phyloP scores from a whole-genome alignment of 2,113 vertebrate genomes.

The Lipophrys pholis region DNA sequence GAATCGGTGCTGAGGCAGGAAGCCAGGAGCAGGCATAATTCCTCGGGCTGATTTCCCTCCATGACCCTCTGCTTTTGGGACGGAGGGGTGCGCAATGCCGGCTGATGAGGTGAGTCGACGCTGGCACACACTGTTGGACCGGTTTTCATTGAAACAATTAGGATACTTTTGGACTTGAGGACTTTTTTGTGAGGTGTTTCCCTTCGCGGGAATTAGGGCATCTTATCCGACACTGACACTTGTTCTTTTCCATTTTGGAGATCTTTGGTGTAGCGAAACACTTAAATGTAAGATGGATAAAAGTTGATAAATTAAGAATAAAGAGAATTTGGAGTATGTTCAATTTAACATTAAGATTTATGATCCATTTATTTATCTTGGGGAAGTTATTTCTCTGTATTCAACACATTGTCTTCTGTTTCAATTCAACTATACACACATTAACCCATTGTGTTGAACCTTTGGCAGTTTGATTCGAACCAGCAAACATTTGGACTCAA shows the following conservation, averaged over 20 bases:
- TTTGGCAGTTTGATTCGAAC: no score
- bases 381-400: no score
- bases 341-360: neutral
- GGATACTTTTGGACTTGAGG: constrained; percentile 51
- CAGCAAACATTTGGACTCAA: no score
- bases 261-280: neutral
- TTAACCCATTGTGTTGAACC: no score
- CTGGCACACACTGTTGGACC: constrained; percentile 45
- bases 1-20: constrained; percentile 63
- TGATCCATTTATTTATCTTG: no score
- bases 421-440: no score
- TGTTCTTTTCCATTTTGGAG: neutral
- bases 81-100: constrained; percentile 42
- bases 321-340: neutral
- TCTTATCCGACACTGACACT: constrained; percentile 14
- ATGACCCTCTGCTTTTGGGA: constrained; percentile 68
- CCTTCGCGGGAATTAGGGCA: constrained; percentile 39
- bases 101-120: constrained; percentile 67
- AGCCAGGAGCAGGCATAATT: constrained; percentile 74
- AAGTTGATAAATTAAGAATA: neutral
- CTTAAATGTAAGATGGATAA: neutral
- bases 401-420: no score
- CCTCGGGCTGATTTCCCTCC: constrained; percentile 73
- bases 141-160: constrained; percentile 33
- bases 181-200: constrained; percentile 41